Percentiles rank a stretch among this genome's conserved stretches.
Evolutionary conservation across 2,113 vertebrate genomes (phyloP).

Genomic region (Misgurnus mizolepis): DNA sequence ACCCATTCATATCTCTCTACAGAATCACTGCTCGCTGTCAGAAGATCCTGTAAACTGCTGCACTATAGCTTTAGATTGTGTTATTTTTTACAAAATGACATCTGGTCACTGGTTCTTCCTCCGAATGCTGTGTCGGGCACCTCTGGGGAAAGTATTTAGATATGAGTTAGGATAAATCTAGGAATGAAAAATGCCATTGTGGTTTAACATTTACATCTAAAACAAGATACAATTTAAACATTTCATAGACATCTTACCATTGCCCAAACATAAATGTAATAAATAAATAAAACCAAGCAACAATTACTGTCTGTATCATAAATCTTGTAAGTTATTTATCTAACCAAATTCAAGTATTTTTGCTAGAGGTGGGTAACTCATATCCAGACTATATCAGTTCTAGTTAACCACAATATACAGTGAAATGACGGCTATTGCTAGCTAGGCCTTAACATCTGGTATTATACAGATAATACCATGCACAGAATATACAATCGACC

Average conservation of each 20-base stretch:
- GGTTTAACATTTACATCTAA: neutral
- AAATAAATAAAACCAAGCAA: too few species aligned
- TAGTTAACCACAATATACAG: too few species aligned
- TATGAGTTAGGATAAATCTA: neutral
- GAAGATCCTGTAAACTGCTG: neutral
- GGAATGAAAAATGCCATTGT: neutral
- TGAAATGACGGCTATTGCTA: too few species aligned
- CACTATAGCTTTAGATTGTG: slow-evolving; percentile 11
- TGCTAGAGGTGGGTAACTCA: too few species aligned
- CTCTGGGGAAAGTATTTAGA: neutral
- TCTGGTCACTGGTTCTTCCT: neutral
- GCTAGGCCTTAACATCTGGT: too few species aligned
- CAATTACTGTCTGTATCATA: too few species aligned
- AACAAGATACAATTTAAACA: too few species aligned
- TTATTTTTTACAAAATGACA: neutral
- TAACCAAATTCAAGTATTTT: too few species aligned
- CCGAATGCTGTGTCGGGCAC: neutral
- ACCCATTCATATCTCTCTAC: slow-evolving; percentile 10
- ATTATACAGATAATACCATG: neutral
- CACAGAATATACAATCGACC: neutral
- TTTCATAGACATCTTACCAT: too few species aligned
- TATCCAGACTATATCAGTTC: too few species aligned
- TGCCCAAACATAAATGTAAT: too few species aligned
- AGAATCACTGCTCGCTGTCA: slow-evolving; percentile 14
- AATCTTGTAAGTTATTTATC: too few species aligned